Conservation (phyloP, 2,888 invertebrate species). For the Ptilodon capucinus region DNA sequence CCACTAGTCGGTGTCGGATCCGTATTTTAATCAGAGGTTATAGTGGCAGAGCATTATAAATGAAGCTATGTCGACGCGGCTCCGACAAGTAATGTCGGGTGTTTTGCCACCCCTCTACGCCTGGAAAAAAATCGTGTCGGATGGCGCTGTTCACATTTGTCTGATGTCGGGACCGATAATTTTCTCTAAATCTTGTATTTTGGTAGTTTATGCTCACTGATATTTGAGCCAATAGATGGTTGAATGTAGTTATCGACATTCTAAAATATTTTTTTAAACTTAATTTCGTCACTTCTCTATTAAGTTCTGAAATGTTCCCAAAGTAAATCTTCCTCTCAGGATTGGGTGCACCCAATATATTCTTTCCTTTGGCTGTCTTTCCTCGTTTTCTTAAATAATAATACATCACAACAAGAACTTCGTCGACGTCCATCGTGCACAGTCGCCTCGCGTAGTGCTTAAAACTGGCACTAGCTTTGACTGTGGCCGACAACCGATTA, state of each 20-base stretch:
- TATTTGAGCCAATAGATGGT: neutral
- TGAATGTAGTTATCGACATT: neutral
- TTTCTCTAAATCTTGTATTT: neutral
- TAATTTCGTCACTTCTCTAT: conserved; percentile 1
- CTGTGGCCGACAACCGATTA: neutral
- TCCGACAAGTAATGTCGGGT: neutral
- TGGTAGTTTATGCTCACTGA: neutral
- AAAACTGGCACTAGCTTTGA: conserved; percentile 1
- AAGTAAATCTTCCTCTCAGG: neutral
- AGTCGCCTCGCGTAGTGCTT: conserved; percentile 1
- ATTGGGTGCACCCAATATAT: neutral
- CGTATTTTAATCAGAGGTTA: too few species aligned
- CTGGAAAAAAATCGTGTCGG: conserved; percentile 10
- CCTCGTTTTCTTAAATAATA: neutral
- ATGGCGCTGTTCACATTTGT: neutral
- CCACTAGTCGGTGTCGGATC: too few species aligned
- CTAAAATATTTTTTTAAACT: too few species aligned
- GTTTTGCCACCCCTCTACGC: conserved; percentile 5
- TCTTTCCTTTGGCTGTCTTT: neutral
- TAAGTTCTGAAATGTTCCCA: conserved; percentile 1
- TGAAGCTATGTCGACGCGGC: neutral
- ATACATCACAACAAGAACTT: neutral
- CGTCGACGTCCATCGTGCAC: neutral
- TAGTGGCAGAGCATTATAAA: too few species aligned
- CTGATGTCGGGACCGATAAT: too few species aligned